Conservation (phyloP, 2,113 vertebrate genomes). For the Progne subis region DNA sequence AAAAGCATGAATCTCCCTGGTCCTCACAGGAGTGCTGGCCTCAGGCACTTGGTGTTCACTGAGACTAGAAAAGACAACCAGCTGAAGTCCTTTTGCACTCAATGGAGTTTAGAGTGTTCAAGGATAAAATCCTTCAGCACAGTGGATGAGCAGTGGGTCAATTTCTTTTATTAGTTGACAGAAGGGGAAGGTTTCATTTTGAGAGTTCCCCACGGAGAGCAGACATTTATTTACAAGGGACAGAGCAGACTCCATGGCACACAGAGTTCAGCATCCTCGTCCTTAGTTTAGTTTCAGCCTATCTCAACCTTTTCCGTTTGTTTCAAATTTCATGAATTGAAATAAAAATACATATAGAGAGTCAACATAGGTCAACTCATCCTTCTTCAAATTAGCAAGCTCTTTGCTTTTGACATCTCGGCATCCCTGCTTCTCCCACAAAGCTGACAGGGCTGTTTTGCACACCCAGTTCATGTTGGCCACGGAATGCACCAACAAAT, state of each 20-base stretch:
- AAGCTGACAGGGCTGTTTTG: not conserved
- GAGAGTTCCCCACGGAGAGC: not conserved
- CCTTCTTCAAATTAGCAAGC: not conserved
- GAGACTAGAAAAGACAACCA: not conserved
- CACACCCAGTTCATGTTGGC: not conserved
- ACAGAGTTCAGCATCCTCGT: not conserved
- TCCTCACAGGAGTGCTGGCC: not conserved
- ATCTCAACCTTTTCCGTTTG: not conserved
- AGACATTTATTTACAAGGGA: not conserved
- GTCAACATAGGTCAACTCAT: not conserved
- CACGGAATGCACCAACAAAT: not conserved
- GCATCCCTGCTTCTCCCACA: not conserved
- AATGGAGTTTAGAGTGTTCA: not conserved
- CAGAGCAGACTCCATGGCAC: not conserved
- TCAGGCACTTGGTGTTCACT: not conserved
- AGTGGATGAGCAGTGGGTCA: not conserved
- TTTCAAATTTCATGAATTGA: not conserved
- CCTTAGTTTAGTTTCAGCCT: not conserved
- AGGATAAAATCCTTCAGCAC: not conserved
- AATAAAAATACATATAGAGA: not conserved
- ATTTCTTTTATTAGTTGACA: no score
- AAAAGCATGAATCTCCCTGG: not conserved
- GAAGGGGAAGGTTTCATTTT: not conserved
- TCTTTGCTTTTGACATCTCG: not conserved
- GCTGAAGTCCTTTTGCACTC: not conserved